Evolutionary conservation across 2,113 vertebrate genomes (phyloP).

Genomic region (Penelope pileata): DNA sequence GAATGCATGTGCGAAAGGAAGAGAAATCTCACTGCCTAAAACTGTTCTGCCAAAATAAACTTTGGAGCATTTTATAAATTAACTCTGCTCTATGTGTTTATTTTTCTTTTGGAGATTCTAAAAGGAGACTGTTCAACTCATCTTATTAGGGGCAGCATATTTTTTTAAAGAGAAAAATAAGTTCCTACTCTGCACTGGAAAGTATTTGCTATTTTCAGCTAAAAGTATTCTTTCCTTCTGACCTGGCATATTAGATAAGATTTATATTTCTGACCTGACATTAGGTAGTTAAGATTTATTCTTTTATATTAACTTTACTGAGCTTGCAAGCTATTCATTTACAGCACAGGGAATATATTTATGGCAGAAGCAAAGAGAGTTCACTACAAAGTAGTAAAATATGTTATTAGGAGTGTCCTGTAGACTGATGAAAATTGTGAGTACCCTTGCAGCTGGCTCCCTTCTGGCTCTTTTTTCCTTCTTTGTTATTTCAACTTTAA

Average conservation of each 20-base stretch:
- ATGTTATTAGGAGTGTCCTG: conserved; percentile 49
- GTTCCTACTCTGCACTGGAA: conserved; percentile 57
- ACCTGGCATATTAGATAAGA: conserved; percentile 62
- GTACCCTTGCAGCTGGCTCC: conserved; percentile 62
- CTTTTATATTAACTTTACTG: conserved; percentile 60
- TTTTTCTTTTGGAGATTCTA: conserved; percentile 76
- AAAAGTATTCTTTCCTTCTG: conserved; percentile 67
- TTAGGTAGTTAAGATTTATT: conserved; percentile 74
- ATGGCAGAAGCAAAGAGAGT: conserved; percentile 62
- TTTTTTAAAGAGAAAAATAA: conserved; percentile 59
- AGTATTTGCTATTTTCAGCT: conserved; percentile 69
- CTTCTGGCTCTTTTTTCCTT: conserved; percentile 42
- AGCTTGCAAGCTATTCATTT: conserved; percentile 64
- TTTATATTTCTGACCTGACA: conserved; percentile 75
- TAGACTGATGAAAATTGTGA: conserved; percentile 59
- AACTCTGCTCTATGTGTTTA: conserved; percentile 75
- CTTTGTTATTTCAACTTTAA: conserved; percentile 70
- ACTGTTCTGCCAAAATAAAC: conserved; percentile 74
- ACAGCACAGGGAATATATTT: conserved; percentile 59
- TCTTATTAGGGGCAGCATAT: conserved; percentile 64
- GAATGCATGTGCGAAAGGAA: conserved; percentile 21
- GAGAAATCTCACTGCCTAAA: conserved; percentile 64
- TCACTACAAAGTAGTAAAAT: conserved; percentile 62
- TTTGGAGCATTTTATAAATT: conserved; percentile 77
- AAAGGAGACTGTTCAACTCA: conserved; percentile 70